Evolutionary conservation across 2,888 invertebrate genomes (phyloP), one percentile per base, ranked within the genome.

Genomic region (Eueremaeus valkanovi): DNA sequence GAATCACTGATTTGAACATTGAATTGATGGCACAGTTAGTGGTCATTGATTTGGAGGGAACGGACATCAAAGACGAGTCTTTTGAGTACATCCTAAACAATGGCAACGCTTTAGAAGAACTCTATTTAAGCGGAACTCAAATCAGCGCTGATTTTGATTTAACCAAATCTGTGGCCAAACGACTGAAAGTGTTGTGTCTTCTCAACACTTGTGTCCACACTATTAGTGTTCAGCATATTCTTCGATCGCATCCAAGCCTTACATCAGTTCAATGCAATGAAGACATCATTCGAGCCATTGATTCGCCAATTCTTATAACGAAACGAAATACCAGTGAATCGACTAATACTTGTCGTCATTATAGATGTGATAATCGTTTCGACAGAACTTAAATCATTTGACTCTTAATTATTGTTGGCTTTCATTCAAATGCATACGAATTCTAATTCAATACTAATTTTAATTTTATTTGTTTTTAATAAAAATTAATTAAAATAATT

Each of bases 1-100:
- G 58, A 24, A 5, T 58, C 24, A 13, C 27, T 24, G 13, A 58
- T 6, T 24, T 58, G 16, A 58, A 5, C 6, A 3, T 24, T 27
- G 8, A 24, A 29, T 27, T 58, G 58, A 24, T 58, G 13, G 3
- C 24, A 24, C 58, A 58, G 24, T 24, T 58, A 27, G 58, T 58
- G 9, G 58, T 58, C 58, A 58, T 58, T 9, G 58, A 58, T 16
- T 58, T 58, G 16, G 58, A 58, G 29, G 58, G 58, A 27, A 58
- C 58, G 3, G 58, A 58, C 6, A 24, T 58, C 11, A 58, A 21
- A 16, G 58, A 58, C 58, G 27, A 58, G 16, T 16, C 24, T 6
- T 58, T 58, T 11, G n/a, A 58, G 24, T 58, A 58, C 24, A 58
- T 58, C 24, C 6, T 58, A 24, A 58, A 58, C 24, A 58, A 58